These are phyloP conservation scores for Threskiornis aethiopicus DNA, from an alignment of 2,797 vertebrate species.

Conservation along the genomic window DNA sequence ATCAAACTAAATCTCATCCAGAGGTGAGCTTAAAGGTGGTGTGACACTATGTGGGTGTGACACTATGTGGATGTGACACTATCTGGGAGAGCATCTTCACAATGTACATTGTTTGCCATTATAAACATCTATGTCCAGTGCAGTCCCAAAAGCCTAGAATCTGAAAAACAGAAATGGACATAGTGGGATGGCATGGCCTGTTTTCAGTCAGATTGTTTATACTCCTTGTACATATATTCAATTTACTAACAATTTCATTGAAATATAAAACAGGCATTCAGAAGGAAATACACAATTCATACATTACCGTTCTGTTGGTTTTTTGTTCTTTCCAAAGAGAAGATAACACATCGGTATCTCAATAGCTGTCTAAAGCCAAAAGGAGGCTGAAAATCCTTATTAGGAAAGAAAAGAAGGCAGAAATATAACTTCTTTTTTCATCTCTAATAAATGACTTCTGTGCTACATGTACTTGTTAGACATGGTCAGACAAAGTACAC, in stretches of 20 bases:
- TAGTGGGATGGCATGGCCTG: background rate
- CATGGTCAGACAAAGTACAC: background rate
- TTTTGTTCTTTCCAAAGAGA: background rate
- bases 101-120: background rate
- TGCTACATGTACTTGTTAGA: background rate
- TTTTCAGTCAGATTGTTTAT: background rate
- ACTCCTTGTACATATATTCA: background rate
- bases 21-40: background rate
- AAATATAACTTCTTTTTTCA: background rate
- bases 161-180: background rate
- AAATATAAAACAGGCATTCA: background rate
- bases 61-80: background rate
- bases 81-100: background rate
- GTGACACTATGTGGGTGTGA: background rate
- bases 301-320: rapidly evolving
- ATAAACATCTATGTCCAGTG: background rate
- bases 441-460: background rate
- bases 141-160: background rate
- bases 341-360: background rate
- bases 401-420: background rate
- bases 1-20: background rate
- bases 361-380: background rate
- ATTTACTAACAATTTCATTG: background rate
- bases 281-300: background rate
- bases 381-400: background rate